Base-by-base conservation (phyloP, 2,888 invertebrate species). In the Thera britannica region DNA sequence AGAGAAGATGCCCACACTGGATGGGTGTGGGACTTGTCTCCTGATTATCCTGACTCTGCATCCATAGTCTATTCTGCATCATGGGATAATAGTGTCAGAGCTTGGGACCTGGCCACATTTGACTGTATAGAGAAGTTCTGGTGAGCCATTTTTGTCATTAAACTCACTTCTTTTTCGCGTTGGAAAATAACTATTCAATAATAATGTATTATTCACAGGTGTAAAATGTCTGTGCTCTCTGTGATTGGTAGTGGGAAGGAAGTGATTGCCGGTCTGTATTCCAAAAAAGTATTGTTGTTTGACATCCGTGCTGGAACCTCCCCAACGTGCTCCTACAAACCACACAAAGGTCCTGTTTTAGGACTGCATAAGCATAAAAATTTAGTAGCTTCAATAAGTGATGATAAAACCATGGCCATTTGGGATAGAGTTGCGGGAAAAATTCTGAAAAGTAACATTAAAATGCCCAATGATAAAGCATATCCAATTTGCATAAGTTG, bases 1-100 rank as follows among this genome's bases (percentile, higher is more conserved):
- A 84, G 83, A 54, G 82, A 86, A 61, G 89, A 92, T 77, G 95
- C 95, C 2, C 95, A 96, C 74, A 84, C 90, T 0, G 96, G 96
- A 54, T 96, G 95, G 96, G 94, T 96, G 8, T 95, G 95, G 95
- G 95, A 94, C 74, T 82, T 95, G 41, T 92, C 95, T 3, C 86
- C 94, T 34, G 90, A 93, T 70, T 81, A 84, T 65, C 76, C 85
- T 48, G 82, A 88, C 12, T 83, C 87, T 70, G 87, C 94, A 34
- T 80, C 92, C 4, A 89, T 87, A 60, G 78, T 95, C 54, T 95
- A 94, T 76, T 95, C 95, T 48, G 95, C 95, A 23, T 95, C 95
- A 48, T 95, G 95, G 95, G 95, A 95, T 79, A 92, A 93, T 68
- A 94, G 92, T 51, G 93, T 95, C 0, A 95, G 95, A 81, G 92